phyloP scores from a whole-genome alignment of 2,113 vertebrate species.

The Chamaea fasciata region DNA sequence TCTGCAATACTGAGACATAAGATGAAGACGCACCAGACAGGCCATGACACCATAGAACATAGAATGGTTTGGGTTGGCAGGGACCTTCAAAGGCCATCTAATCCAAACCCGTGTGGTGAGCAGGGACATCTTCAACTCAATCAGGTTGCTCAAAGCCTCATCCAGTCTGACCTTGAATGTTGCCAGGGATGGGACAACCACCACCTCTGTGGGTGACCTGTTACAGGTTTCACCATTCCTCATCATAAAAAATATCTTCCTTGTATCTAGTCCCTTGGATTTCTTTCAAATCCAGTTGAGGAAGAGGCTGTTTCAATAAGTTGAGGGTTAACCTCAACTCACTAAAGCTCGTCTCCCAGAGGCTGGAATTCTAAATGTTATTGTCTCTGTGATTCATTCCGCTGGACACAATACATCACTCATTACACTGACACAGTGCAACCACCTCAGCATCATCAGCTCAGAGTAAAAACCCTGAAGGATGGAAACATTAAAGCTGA shows the following conservation, averaged over 20 bases:
- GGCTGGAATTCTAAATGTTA: not conserved
- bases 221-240: not conserved
- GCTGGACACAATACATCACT: not conserved
- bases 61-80: not conserved
- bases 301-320: not conserved
- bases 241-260: not conserved
- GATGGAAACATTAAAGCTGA: not conserved
- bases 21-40: not conserved
- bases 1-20: not conserved
- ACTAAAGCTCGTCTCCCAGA: not conserved
- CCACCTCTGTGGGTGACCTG: not conserved
- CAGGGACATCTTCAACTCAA: not conserved
- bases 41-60: not conserved
- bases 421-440: not conserved
- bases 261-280: not conserved
- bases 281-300: not conserved
- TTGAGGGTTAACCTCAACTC: not conserved
- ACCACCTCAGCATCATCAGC: not conserved
- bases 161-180: not conserved
- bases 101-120: not conserved
- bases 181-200: not conserved
- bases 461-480: not conserved
- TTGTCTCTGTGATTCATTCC: not conserved
- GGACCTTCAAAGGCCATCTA: not conserved
- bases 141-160: not conserved